Evolutionary conservation across 2,888 invertebrate species (phyloP).

Genomic region (Clivina fossor): DNA sequence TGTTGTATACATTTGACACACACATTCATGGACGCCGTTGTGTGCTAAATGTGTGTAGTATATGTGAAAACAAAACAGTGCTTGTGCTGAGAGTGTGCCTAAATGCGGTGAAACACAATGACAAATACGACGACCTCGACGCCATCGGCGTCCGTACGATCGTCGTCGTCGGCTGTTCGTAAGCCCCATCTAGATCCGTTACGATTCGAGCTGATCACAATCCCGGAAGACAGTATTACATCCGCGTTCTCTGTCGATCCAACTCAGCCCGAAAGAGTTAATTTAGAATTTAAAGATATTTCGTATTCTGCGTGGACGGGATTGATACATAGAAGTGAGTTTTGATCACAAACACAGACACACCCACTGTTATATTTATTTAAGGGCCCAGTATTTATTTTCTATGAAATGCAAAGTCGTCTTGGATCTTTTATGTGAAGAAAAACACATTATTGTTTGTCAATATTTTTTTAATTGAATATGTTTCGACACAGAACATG

Average conservation of each 20-base stretch:
- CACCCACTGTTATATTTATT: no score
- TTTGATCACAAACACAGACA: neutral
- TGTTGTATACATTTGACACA: no score
- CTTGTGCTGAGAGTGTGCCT: constrained; percentile 5
- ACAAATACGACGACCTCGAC: constrained; percentile 1
- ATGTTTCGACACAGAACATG: no score
- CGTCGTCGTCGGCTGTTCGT: neutral
- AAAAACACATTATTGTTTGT: no score
- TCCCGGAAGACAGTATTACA: constrained; percentile 45
- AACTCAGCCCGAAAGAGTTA: constrained; percentile 49
- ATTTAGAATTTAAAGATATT: constrained; percentile 68
- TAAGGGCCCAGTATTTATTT: no score
- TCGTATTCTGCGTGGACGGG: constrained; percentile 66
- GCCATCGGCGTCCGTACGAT: constrained; percentile 3
- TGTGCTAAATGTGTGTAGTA: no score
- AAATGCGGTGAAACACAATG: constrained; percentile 1
- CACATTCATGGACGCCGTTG: no score
- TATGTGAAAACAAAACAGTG: no score
- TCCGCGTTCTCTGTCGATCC: constrained; percentile 14
- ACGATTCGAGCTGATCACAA: constrained; percentile 47
- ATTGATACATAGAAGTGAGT: constrained; percentile 60
- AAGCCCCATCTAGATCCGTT: constrained; percentile 47
- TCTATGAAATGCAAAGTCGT: no score
- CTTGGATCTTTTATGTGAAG: no score
- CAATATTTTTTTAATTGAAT: no score